Conservation (phyloP, 2,797 vertebrate genomes). For the Cacajao melanocephalus region DNA sequence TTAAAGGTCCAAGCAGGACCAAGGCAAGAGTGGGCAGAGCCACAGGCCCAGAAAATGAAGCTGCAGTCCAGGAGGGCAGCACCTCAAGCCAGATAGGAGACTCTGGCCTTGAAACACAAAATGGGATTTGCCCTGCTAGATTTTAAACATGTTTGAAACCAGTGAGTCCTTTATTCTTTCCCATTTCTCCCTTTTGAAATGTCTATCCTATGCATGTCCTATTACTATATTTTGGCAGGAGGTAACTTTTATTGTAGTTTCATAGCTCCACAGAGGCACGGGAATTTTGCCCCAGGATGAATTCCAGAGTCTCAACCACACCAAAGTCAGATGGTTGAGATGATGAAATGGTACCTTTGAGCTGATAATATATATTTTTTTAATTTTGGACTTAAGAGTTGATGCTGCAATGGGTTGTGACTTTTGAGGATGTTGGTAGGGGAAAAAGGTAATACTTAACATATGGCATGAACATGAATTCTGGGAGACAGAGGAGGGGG, state of each 20-base stretch:
- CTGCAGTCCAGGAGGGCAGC: neutral
- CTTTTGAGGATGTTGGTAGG: neutral
- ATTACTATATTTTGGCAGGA: neutral
- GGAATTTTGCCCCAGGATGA: neutral
- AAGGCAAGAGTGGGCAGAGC: neutral
- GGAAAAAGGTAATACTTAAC: neutral
- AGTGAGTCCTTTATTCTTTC: neutral
- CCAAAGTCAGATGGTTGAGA: neutral
- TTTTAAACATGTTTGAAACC: neutral
- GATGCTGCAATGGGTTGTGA: neutral
- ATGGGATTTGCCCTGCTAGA: neutral
- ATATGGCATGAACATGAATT: neutral
- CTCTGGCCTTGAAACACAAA: neutral
- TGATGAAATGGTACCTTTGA: neutral
- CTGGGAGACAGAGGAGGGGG: neutral
- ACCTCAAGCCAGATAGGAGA: neutral
- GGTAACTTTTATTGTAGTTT: neutral
- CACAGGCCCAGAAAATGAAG: neutral
- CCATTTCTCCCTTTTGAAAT: neutral
- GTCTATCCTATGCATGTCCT: too few species aligned
- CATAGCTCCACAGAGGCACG: neutral
- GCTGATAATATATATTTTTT: neutral
- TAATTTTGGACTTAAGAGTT: neutral
- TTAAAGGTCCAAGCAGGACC: neutral
- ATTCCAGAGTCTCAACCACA: neutral